Conservation (phyloP, 2,113 vertebrate species). For the Clinocottus analis region DNA sequence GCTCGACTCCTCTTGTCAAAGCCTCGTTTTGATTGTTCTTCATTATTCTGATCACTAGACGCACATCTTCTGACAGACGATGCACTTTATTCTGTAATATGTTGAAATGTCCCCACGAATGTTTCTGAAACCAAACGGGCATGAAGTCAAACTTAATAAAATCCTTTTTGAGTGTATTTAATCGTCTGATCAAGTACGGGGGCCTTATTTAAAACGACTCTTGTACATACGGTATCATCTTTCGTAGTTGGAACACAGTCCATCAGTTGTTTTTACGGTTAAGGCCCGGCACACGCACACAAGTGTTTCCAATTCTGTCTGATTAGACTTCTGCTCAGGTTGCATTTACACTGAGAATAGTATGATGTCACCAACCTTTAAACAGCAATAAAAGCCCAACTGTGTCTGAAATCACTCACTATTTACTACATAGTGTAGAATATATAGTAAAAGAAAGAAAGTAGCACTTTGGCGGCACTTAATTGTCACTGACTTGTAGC, state of each 20-base stretch:
- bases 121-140: neutral
- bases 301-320: conserved; percentile 3
- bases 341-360: neutral
- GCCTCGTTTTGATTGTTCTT: neutral
- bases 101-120: neutral
- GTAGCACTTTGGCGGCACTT: no score
- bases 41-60: neutral
- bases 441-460: no score
- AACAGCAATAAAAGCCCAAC: conserved; percentile 2
- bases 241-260: neutral
- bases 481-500: no score
- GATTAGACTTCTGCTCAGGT: neutral
- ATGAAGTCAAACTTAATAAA: neutral
- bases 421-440: neutral
- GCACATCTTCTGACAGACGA: neutral
- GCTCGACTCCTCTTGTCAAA: neutral
- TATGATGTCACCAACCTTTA: neutral
- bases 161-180: neutral
- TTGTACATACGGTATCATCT: neutral
- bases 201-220: neutral
- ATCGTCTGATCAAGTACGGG: neutral
- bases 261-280: neutral
- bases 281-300: neutral
- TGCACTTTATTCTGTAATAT: neutral
- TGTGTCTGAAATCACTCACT: neutral